phyloP scores from a whole-genome alignment of 2,888 invertebrate genomes.

The Stomorhina lunata region DNA sequence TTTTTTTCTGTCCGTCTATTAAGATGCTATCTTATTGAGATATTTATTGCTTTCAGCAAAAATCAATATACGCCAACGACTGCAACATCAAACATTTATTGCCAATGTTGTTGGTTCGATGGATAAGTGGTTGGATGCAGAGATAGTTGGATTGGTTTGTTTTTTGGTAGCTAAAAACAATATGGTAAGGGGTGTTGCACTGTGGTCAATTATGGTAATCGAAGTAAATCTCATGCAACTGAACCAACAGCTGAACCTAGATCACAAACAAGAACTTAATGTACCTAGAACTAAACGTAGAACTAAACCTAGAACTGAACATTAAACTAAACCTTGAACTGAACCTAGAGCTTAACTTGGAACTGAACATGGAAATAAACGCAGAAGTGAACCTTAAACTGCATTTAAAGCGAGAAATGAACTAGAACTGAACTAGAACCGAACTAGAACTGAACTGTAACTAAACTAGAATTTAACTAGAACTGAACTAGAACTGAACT shows the following conservation, averaged over 20 bases:
- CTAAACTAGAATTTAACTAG: background rate
- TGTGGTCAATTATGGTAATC: background rate
- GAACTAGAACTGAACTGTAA: background rate
- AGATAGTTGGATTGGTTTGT: no score
- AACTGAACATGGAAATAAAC: no score
- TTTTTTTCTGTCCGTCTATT: conserved; percentile 35
- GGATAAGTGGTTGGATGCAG: conserved; percentile 15
- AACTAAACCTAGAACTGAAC: no score
- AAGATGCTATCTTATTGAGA: conserved; percentile 66
- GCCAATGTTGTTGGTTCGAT: conserved; percentile 19
- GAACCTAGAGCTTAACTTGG: no score
- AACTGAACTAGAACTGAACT: background rate
- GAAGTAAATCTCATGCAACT: background rate
- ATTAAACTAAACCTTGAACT: no score
- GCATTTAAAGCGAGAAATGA: no score
- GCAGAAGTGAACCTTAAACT: no score
- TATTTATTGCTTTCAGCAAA: conserved; percentile 65
- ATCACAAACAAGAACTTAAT: no score
- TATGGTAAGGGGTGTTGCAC: conserved; percentile 16
- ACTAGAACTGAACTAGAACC: background rate
- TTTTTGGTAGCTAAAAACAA: no score
- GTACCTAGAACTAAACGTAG: no score
- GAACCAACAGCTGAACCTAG: background rate
- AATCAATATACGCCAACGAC: conserved; percentile 57
- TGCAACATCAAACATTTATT: conserved; percentile 44